phyloP scores from a whole-genome alignment of 2,797 vertebrate species.

The Phrynocephalus vlangalii region DNA sequence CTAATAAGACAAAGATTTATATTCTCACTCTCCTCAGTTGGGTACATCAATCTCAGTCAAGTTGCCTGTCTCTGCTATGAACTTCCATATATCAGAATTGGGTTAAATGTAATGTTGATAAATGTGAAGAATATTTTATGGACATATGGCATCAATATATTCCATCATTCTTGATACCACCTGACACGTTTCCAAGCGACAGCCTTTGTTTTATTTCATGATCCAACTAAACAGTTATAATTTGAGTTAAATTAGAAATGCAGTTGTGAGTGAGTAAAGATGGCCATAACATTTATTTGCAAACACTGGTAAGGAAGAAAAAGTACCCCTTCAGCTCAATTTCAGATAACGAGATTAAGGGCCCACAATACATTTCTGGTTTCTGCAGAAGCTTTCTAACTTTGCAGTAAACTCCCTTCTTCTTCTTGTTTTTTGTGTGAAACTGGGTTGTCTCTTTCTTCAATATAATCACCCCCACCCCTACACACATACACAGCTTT shows the following conservation, averaged over 20 bases:
- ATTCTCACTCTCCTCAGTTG: slow-evolving; percentile 70
- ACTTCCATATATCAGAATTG: slow-evolving; percentile 70
- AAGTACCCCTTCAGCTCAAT: background rate
- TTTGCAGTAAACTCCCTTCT: background rate
- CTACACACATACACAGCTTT: background rate
- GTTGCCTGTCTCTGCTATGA: slow-evolving; percentile 64
- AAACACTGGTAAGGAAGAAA: background rate
- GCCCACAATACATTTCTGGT: background rate
- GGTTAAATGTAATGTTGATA: slow-evolving; percentile 73
- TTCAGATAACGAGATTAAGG: background rate
- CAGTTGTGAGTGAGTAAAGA: background rate
- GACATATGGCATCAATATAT: slow-evolving; percentile 59
- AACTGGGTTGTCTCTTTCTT: no score
- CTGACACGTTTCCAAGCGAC: slow-evolving; percentile 28
- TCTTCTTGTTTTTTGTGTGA: background rate
- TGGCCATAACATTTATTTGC: background rate
- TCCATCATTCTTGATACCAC: slow-evolving; percentile 49
- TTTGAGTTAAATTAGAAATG: slow-evolving; percentile 19
- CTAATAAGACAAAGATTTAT: slow-evolving; percentile 75
- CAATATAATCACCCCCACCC: background rate
- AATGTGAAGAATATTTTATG: slow-evolving; percentile 64
- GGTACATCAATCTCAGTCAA: slow-evolving; percentile 72
- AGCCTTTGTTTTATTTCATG: background rate
- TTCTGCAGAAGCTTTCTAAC: background rate
- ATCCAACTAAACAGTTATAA: background rate